Evolutionary conservation across 2,113 vertebrate genomes (phyloP).

Genomic region (Nannospalax galili): DNA sequence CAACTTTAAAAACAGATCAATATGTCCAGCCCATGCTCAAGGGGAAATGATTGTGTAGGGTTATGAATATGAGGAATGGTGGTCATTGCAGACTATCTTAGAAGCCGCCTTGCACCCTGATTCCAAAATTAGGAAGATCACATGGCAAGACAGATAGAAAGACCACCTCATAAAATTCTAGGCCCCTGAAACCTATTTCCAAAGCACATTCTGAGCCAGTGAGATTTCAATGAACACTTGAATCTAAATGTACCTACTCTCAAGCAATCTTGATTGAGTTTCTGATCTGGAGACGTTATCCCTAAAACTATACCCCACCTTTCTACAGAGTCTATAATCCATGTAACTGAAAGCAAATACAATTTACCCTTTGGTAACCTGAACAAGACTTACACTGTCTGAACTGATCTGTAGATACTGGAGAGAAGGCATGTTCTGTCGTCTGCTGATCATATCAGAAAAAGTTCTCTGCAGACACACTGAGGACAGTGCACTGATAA

Average conservation of each 20-base stretch:
- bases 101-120: not conserved
- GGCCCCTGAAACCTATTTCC: slow-evolving; percentile 12
- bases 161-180: not conserved
- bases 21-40: not conserved
- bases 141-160: not conserved
- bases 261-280: slow-evolving; percentile 6
- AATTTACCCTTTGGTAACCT: not conserved
- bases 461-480: slow-evolving; percentile 41
- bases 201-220: not conserved
- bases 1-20: not conserved
- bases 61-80: not conserved
- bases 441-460: slow-evolving; percentile 52
- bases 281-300: slow-evolving; percentile 18
- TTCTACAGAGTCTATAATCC: not conserved
- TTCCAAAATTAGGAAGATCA: not conserved
- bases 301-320: not conserved
- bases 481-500: slow-evolving; percentile 51
- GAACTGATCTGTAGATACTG: slow-evolving; percentile 27
- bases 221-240: slow-evolving; percentile 26
- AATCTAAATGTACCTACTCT: not conserved
- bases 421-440: not conserved
- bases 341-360: not conserved
- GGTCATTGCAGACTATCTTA: not conserved
- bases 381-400: slow-evolving; percentile 25
- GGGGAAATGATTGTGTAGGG: not conserved